Percentiles rank a stretch among this genome's conserved stretches.
Conservation (phyloP, 2,888 invertebrate genomes). For the Asteroscopus sphinx region DNA sequence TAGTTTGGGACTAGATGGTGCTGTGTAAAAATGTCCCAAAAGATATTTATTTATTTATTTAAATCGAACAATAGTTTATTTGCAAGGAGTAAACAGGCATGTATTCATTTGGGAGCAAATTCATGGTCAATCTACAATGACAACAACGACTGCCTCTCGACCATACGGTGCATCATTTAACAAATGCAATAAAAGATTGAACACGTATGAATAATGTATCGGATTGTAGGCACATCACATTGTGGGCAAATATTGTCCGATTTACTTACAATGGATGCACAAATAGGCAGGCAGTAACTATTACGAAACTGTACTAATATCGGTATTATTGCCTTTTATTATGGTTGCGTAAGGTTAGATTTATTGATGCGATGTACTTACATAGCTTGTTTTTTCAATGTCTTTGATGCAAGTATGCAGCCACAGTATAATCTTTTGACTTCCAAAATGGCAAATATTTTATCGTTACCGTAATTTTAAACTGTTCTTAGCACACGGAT, state of each 20-base stretch:
- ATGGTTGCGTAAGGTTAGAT: conserved; percentile 16
- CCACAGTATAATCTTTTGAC: too few relatives aligned
- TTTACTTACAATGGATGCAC: conserved; percentile 76
- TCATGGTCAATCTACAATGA: conserved; percentile 44
- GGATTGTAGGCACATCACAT: conserved; percentile 49
- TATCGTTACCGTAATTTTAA: too few relatives aligned
- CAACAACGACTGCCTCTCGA: conserved; percentile 21
- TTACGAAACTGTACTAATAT: conserved; percentile 39
- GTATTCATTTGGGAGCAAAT: conserved; percentile 16
- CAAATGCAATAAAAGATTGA: conserved; percentile 59
- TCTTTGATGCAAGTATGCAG: neutral
- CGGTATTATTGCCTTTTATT: conserved; percentile 23
- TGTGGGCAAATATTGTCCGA: conserved; percentile 64
- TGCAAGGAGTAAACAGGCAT: neutral
- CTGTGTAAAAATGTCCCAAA: too few relatives aligned
- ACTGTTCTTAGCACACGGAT: too few relatives aligned
- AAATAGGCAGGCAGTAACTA: conserved; percentile 14
- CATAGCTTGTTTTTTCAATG: neutral
- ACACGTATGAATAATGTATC: conserved; percentile 74
- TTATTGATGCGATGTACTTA: neutral
- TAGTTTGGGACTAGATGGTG: too few relatives aligned
- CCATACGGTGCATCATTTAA: conserved; percentile 43
- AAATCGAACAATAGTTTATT: too few relatives aligned
- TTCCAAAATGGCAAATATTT: too few relatives aligned
- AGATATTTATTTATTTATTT: too few relatives aligned